Evolutionary conservation across 2,888 invertebrate genomes (phyloP).

Genomic region (Nycteola revayana): DNA sequence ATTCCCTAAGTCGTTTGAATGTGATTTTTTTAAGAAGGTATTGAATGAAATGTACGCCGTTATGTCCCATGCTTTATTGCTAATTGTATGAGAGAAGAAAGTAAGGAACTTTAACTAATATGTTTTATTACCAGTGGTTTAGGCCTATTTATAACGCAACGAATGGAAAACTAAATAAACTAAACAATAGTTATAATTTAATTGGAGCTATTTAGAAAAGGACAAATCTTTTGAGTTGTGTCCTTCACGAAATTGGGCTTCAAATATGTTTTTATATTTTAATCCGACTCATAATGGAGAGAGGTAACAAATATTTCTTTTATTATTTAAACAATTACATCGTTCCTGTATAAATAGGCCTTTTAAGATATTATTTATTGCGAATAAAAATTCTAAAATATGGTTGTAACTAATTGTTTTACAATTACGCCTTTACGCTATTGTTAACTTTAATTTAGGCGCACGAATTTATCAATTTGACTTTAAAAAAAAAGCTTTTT

Average conservation of each 20-base stretch:
- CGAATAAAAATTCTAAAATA: slow-evolving; percentile 42
- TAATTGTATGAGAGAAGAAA: slow-evolving; percentile 18
- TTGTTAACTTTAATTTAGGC: slow-evolving; percentile 60
- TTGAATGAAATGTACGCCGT: slow-evolving; percentile 24
- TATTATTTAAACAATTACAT: slow-evolving; percentile 3
- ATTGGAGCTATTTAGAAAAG: too few relatives aligned
- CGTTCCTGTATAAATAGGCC: slow-evolving; percentile 28
- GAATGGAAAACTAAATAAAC: too few relatives aligned
- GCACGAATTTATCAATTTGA: slow-evolving; percentile 72
- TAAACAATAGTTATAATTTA: too few relatives aligned
- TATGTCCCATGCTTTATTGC: slow-evolving; percentile 35
- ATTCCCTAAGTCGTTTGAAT: slow-evolving; percentile 37
- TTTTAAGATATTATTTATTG: slow-evolving; percentile 16
- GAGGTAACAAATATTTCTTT: too few relatives aligned
- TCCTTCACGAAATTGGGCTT: too few relatives aligned
- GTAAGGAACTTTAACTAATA: slow-evolving; percentile 16
- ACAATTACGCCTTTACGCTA: slow-evolving; percentile 56
- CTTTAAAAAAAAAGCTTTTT: slow-evolving; percentile 46
- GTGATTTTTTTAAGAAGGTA: slow-evolving; percentile 31
- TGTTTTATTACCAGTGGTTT: slow-evolving; percentile 14
- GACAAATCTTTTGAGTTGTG: too few relatives aligned
- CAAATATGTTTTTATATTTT: too few relatives aligned
- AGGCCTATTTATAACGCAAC: slow-evolving; percentile 24
- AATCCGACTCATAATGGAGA: too few relatives aligned
- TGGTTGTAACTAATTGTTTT: slow-evolving; percentile 52